A percentile compares a stretch with the other conserved stretches of the same genome.
These are phyloP conservation scores for Hermatobates lingyangjiaoensis DNA, from an alignment of 1,140 invertebrate species.

Conservation along the genomic window DNA sequence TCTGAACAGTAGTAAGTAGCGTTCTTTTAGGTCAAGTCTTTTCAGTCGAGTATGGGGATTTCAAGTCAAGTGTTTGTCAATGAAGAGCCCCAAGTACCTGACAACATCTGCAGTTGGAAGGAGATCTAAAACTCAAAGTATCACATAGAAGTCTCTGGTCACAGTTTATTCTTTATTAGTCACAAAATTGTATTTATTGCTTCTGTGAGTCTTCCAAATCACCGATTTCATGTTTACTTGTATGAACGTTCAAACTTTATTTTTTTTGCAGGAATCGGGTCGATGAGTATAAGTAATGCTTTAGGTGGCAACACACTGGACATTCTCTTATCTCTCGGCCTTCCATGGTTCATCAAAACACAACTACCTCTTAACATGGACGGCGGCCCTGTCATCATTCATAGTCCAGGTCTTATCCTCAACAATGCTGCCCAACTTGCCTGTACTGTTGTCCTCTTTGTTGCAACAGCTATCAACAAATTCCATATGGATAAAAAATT, in stretches of 20 bases:
- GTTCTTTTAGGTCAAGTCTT: no score
- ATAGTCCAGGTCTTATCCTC: slow-evolving; percentile 16
- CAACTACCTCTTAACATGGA: slow-evolving; percentile 27
- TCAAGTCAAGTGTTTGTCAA: no score
- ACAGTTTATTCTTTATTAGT: slow-evolving; percentile 1
- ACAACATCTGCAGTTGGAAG: no score
- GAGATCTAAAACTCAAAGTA: no score
- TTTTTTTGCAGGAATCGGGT: slow-evolving; percentile 44
- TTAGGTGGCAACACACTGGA: slow-evolving; percentile 69
- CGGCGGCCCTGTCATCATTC: slow-evolving; percentile 17
- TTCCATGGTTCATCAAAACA: slow-evolving; percentile 66
- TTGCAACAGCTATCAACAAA: slow-evolving; percentile 14
- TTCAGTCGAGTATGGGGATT: no score
- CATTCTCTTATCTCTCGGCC: slow-evolving; percentile 62
- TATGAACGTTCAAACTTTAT: no score
- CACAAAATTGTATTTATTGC: neutral
- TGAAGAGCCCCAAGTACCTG: no score
- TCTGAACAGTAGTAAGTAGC: no score
- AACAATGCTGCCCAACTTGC: slow-evolving; percentile 18
- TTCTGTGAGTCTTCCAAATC: neutral
- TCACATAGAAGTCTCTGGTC: no score
- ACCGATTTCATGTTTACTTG: neutral
- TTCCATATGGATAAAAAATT: slow-evolving; percentile 16
- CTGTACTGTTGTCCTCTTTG: slow-evolving; percentile 16
- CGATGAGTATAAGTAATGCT: slow-evolving; percentile 69